Base-by-base conservation (phyloP, 2,113 vertebrate genomes). In the Phrynocephalus versicolor region DNA sequence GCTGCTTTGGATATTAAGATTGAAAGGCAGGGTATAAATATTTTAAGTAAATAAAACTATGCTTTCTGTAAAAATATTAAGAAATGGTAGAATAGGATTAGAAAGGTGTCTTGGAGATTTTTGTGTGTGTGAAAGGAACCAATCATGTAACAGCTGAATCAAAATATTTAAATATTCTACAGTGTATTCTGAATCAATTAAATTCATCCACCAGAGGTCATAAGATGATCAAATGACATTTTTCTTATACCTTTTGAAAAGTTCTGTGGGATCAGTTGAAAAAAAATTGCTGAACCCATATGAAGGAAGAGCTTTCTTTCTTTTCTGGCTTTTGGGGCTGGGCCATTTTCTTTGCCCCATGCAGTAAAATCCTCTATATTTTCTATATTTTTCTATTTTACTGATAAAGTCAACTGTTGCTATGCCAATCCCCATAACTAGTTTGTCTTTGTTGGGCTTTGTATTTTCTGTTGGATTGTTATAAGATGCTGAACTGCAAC, bases 151-250 rank as follows among this genome's bases (percentile, higher is more conserved):
- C 70, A 72, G 65, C 74, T 73, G 90, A 91, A 90, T 88, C 85
- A 85, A 75, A 88, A 77, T 85, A 67, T 76, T 89, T 86, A 90
- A 85, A 80, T 55, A 90, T 87, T 82, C 89, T 92, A 80, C 37
- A 25, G 55, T 45, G 51, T 71, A 58, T 79, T 91, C 91, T 94
- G 88, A 94, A 45, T 92, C 89, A 92, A 91, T 92, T 95, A 94
- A 70, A 92, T 95, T 96, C 93, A 94, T 92, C 94, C 91, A 95
- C 92, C 93, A 95, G 95, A 95, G 92, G 94, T 95, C 94, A 94
- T 93, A 93, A 92, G 89, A 95, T 91, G 94, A 95, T 92, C 58
- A 77, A 92, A 93, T 93, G 93, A 96, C 92, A 89, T 88, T 93
- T 92, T 91, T 67, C 73, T 71, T 86, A 87, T 67, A 78, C 89